phyloP scores from a whole-genome alignment of 2,888 invertebrate species.

The Hemicrepidius hirtus region DNA sequence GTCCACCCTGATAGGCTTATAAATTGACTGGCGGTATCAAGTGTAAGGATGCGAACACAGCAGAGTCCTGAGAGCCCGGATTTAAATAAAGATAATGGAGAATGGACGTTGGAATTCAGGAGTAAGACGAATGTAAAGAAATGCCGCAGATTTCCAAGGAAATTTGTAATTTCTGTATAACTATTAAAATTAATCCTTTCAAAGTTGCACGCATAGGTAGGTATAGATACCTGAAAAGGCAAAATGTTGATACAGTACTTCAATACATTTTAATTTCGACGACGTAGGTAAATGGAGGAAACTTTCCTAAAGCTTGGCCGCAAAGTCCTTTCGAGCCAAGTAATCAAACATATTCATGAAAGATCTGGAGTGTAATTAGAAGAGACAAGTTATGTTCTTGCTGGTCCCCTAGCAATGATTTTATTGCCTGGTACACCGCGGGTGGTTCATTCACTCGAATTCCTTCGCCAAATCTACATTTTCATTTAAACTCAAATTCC shows the following conservation, averaged over 20 bases:
- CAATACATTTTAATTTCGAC: conserved; percentile 36
- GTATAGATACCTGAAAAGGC: conserved; percentile 31
- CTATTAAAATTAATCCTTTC: conserved; percentile 39
- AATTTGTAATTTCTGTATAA: conserved; percentile 19
- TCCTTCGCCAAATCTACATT: conserved; percentile 67
- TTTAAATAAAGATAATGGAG: conserved; percentile 51
- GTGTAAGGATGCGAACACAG: conserved; percentile 31
- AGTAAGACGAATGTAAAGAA: conserved; percentile 37
- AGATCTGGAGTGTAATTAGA: conserved; percentile 53
- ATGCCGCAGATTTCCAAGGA: conserved; percentile 11
- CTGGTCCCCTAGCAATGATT: conserved; percentile 61
- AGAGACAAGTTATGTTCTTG: conserved; percentile 52
- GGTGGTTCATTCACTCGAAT: conserved; percentile 64
- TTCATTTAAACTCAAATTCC: conserved; percentile 67
- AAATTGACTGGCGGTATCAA: conserved; percentile 48
- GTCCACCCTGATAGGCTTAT: conserved; percentile 44
- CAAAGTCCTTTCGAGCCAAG: conserved; percentile 36
- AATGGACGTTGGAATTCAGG: conserved; percentile 26
- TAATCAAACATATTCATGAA: conserved; percentile 53
- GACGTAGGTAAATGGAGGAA: conserved; percentile 21
- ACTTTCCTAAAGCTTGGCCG: conserved; percentile 32
- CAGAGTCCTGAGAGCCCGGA: conserved; percentile 33
- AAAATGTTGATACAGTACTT: conserved; percentile 19
- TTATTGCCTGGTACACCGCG: conserved; percentile 60
- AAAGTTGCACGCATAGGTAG: conserved; percentile 14